Conservation (phyloP, 2,797 vertebrate species). For the Nothura maculosa region DNA sequence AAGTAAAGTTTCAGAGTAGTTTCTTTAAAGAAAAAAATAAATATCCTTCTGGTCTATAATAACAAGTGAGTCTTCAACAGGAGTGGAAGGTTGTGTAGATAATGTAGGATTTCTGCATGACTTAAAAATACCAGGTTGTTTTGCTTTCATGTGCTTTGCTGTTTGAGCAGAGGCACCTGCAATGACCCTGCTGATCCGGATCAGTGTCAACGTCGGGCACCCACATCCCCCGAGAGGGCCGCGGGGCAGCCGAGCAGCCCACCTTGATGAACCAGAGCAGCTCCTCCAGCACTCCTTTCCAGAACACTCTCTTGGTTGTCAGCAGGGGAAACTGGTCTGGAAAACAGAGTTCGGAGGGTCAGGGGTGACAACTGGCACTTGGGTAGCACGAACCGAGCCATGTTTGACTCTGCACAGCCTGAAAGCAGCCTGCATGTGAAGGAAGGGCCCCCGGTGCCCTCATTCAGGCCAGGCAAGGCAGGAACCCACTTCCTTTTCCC, state of each 20-base stretch:
- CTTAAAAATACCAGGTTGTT: neutral
- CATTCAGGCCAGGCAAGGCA: neutral
- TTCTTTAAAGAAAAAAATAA: neutral
- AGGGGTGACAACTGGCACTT: neutral
- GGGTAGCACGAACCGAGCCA: accelerated
- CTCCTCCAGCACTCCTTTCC: constrained; percentile 96
- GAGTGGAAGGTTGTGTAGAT: neutral
- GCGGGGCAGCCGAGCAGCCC: neutral
- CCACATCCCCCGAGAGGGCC: neutral
- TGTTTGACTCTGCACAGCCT: neutral
- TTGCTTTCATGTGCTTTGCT: neutral
- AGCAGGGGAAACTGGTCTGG: constrained; percentile 94
- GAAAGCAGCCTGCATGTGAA: neutral
- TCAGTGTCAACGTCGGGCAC: neutral
- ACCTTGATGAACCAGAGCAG: constrained; percentile 98
- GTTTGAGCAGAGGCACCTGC: accelerated
- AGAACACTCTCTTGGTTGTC: constrained; percentile 96
- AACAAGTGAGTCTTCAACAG: neutral
- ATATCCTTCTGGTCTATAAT: neutral
- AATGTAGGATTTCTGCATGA: accelerated
- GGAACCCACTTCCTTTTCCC: neutral
- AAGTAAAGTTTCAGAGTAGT: neutral
- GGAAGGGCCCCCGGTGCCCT: neutral
- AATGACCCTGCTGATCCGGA: neutral
- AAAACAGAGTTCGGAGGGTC: constrained; percentile 34